These are phyloP conservation scores for Nesoenas mayeri DNA, from an alignment of 2,113 vertebrate species.

Conservation along the genomic window DNA sequence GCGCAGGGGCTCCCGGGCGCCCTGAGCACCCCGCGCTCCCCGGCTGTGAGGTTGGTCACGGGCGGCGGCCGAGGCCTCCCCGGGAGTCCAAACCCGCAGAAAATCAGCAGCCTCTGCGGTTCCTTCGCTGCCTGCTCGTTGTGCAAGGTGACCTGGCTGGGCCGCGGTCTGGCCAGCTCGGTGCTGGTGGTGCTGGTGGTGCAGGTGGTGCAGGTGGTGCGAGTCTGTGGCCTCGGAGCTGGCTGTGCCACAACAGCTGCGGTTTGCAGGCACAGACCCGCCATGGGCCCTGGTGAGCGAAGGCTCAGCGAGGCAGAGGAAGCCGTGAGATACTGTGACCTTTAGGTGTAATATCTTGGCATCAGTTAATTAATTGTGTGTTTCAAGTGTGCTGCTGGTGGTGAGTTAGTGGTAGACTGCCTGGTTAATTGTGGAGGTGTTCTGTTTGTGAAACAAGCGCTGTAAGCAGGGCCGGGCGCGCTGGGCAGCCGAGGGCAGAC, in stretches of 20 bases:
- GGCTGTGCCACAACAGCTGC: too few species aligned
- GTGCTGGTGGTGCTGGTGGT: too few species aligned
- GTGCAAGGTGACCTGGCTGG: too few species aligned
- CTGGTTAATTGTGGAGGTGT: neutral
- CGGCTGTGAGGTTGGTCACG: accelerated
- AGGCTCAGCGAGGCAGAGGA: accelerated
- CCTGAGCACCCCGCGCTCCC: accelerated
- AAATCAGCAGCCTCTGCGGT: neutral
- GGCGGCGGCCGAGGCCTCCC: neutral
- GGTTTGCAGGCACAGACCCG: accelerated
- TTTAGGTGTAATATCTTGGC: neutral
- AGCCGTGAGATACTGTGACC: neutral
- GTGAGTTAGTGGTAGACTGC: neutral
- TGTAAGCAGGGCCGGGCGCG: too few species aligned
- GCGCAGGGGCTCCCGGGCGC: accelerated
- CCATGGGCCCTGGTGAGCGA: accelerated
- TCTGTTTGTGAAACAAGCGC: neutral
- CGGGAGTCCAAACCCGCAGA: accelerated
- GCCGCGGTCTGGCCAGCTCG: too few species aligned
- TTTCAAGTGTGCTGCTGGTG: neutral
- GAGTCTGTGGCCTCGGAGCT: neutral
- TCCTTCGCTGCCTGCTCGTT: too few species aligned
- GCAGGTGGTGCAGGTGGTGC: too few species aligned
- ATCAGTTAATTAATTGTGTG: neutral
- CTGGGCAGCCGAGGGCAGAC: too few species aligned